A percentile compares a stretch with the other conserved stretches of the same genome.
Evolutionary conservation across 1,140 invertebrate species (phyloP).

Genomic region (Heliconius himera): DNA sequence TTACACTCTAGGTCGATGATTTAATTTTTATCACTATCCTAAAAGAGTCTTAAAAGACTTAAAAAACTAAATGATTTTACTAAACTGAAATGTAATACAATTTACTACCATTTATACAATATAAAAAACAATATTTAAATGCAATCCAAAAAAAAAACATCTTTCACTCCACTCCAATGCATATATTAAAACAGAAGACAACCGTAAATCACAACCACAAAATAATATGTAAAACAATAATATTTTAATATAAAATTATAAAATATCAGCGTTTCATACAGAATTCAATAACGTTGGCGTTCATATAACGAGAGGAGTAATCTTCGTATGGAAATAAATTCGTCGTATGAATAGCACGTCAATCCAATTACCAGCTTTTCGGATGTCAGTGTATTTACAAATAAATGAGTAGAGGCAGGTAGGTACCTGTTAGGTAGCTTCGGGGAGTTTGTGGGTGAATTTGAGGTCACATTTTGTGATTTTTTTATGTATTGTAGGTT

Average conservation of each 20-base stretch:
- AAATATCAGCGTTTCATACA: conserved; percentile 25
- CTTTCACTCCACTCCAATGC: not conserved
- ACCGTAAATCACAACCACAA: not conserved
- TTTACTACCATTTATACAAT: no score
- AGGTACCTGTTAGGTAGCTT: not conserved
- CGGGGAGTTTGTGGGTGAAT: conserved; percentile 21
- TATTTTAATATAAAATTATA: conserved; percentile 29
- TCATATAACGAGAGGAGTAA: conserved; percentile 31
- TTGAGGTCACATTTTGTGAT: conserved; percentile 22
- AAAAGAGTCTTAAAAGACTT: no score
- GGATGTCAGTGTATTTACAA: conserved; percentile 37
- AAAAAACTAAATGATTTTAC: no score
- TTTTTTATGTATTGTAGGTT: not conserved
- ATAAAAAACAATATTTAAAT: not conserved
- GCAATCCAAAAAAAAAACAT: not conserved
- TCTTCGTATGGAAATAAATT: conserved; percentile 39
- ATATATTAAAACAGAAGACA: not conserved
- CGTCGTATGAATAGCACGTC: conserved; percentile 43
- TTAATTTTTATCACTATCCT: no score
- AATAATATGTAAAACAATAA: not conserved
- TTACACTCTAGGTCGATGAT: no score
- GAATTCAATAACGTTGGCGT: conserved; percentile 34
- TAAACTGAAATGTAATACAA: no score
- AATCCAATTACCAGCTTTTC: conserved; percentile 42
- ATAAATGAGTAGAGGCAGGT: conserved; percentile 32